Conservation (phyloP, 2,113 vertebrate species). For the Phocoena sinus region DNA sequence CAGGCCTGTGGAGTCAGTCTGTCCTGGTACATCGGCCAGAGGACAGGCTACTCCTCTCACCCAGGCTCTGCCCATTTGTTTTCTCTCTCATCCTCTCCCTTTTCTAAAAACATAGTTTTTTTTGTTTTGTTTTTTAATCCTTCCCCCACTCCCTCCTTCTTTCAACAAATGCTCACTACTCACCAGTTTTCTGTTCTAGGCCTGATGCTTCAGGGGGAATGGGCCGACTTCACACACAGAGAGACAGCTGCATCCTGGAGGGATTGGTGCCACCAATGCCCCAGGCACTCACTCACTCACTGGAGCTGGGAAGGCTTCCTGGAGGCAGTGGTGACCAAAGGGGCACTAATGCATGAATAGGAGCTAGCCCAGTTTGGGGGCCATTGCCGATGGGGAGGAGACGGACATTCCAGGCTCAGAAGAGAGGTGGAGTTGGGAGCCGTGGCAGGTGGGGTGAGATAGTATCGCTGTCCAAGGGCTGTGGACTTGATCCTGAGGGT, state of each 20-base stretch:
- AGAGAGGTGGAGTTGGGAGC: not conserved
- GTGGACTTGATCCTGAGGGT: not conserved
- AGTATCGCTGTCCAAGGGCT: not conserved
- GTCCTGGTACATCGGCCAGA: not conserved
- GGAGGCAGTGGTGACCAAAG: not conserved
- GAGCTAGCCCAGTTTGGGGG: not conserved
- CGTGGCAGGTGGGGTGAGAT: not conserved
- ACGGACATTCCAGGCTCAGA: not conserved
- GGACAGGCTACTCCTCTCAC: not conserved
- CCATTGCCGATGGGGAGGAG: not conserved
- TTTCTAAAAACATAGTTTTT: not conserved
- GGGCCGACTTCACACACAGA: not conserved
- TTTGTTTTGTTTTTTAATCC: not conserved
- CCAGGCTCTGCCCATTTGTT: too few species aligned
- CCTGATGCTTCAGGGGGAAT: not conserved
- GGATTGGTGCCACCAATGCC: rapidly evolving
- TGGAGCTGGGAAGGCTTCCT: not conserved
- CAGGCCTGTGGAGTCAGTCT: not conserved
- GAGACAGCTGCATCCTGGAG: not conserved
- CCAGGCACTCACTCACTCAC: not conserved
- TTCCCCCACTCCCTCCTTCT: not conserved
- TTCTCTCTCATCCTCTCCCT: not conserved
- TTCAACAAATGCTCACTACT: not conserved
- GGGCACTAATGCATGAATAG: rapidly evolving
- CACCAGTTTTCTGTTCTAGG: not conserved